A percentile compares a stretch with the other conserved stretches of the same genome.
phyloP scores from a whole-genome alignment of 2,113 vertebrate species.

The Pseudonaja textilis region DNA sequence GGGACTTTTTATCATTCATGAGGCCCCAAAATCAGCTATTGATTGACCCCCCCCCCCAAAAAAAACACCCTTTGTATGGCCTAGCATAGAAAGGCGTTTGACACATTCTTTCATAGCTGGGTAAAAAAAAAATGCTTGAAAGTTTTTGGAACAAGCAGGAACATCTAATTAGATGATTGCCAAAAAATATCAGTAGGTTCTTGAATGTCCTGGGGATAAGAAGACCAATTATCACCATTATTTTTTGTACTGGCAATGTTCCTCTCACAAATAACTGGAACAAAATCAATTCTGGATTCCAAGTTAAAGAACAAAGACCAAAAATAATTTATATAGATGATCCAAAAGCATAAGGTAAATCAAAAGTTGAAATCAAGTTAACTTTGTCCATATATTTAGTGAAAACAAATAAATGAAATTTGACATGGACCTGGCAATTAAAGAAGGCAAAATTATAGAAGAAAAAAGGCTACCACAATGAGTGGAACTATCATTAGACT shows the following conservation, averaged over 20 bases:
- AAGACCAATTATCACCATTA: background rate
- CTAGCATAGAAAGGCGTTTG: background rate
- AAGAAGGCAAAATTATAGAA: background rate
- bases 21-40: background rate
- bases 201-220: background rate
- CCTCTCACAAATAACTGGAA: background rate
- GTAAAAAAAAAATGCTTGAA: background rate
- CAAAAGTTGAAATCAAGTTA: background rate
- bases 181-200: background rate
- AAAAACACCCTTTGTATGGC: background rate
- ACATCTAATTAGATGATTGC: background rate
- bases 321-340: background rate
- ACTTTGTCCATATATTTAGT: background rate
- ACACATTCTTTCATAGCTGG: background rate
- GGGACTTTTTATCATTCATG: background rate
- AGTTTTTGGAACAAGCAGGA: background rate
- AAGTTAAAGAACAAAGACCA: background rate
- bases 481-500: background rate
- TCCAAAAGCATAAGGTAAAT: background rate
- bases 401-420: background rate
- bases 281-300: background rate
- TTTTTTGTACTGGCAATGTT: background rate
- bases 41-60: background rate
- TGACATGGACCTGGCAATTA: background rate
- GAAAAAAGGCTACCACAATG: background rate